Conservation (phyloP, 2,888 invertebrate genomes). For the Pachycephus smyrnensis region DNA sequence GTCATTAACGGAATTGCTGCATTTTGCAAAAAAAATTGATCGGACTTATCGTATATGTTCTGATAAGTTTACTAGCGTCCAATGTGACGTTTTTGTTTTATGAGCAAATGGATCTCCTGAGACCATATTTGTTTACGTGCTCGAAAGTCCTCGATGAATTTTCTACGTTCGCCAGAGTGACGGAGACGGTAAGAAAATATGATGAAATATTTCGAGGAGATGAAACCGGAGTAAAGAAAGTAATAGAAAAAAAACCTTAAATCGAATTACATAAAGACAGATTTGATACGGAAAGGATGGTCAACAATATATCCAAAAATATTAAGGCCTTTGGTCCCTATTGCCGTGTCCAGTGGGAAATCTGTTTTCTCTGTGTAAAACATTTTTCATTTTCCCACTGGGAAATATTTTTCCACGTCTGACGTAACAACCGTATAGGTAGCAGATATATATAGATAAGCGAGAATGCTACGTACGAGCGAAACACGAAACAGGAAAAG, state of each 20-base stretch:
- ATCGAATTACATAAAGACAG: neutral
- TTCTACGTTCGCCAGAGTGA: neutral
- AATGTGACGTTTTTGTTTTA: neutral
- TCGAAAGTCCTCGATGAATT: neutral
- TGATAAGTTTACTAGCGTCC: neutral
- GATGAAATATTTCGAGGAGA: neutral
- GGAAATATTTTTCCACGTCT: neutral
- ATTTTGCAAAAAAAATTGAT: neutral
- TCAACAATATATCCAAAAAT: neutral
- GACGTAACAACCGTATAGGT: neutral
- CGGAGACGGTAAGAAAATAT: neutral
- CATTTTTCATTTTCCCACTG: neutral
- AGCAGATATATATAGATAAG: neutral
- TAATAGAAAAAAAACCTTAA: neutral
- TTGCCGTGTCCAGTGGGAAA: neutral
- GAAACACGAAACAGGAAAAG: neutral
- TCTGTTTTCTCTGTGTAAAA: conserved; percentile 2
- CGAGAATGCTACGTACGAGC: neutral
- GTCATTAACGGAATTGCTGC: neutral
- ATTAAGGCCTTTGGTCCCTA: neutral
- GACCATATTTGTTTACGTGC: neutral
- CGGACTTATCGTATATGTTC: neutral
- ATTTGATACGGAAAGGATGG: neutral
- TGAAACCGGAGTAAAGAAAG: neutral
- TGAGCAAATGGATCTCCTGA: neutral